phyloP scores from a whole-genome alignment of 2,113 vertebrate genomes.

The Aramus guarauna region DNA sequence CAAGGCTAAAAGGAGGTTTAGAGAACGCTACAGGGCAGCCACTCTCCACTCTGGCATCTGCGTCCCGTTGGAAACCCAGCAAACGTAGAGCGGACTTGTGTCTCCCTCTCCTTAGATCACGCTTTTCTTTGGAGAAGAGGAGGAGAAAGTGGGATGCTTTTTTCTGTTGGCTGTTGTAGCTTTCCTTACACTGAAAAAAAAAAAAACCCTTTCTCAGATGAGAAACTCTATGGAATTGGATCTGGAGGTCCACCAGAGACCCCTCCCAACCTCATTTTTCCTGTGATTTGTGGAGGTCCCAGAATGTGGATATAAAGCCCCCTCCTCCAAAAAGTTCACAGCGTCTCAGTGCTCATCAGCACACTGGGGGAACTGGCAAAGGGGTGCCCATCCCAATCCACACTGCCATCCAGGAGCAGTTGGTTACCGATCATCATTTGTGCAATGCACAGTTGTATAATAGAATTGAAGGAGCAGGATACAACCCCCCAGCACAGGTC shows the following conservation, averaged over 20 bases:
- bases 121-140: not conserved
- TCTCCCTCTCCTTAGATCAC: not conserved
- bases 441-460: too few species aligned
- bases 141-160: not conserved
- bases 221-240: not conserved
- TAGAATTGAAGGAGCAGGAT: rapidly evolving
- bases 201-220: not conserved
- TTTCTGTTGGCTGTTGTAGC: not conserved
- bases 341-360: not conserved
- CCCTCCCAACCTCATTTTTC: not conserved
- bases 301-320: rapidly evolving
- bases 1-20: not conserved
- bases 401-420: rapidly evolving
- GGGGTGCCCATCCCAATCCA: not conserved
- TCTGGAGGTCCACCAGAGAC: not conserved
- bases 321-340: not conserved
- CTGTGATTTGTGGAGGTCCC: not conserved
- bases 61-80: not conserved
- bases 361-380: not conserved
- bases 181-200: not conserved
- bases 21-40: not conserved
- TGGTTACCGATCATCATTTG: rapidly evolving
- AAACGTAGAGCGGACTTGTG: not conserved
- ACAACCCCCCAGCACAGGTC: not conserved
- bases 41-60: not conserved